A percentile compares a stretch with the other conserved stretches of the same genome.
phyloP scores from a whole-genome alignment of 2,797 vertebrate species.

The Lates japonicus region DNA sequence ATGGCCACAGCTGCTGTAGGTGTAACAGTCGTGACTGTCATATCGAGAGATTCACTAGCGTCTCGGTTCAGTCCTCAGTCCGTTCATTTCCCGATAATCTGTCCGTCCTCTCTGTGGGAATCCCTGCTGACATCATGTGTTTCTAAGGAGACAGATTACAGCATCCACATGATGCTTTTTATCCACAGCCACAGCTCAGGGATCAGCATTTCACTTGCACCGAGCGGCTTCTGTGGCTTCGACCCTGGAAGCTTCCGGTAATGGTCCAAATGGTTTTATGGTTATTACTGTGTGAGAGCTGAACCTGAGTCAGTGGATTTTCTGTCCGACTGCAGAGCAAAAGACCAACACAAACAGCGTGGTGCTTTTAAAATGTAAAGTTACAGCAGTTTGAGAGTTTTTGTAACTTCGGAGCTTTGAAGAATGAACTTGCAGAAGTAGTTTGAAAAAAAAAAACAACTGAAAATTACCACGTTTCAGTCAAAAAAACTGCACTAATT shows the following conservation, averaged over 20 bases:
- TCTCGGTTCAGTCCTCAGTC: not conserved
- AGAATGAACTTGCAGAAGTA: not conserved
- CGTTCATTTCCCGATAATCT: not conserved
- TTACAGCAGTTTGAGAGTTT: not conserved
- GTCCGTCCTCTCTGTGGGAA: conserved; percentile 16
- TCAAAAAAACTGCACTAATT: not conserved
- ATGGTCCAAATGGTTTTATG: conserved; percentile 44
- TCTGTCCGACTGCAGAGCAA: not conserved
- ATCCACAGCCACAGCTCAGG: conserved; percentile 18
- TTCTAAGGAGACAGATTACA: conserved; percentile 28
- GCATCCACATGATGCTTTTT: conserved; percentile 21
- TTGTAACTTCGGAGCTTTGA: not conserved
- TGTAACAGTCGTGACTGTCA: not conserved
- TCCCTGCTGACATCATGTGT: conserved; percentile 55
- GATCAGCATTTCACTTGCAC: conserved; percentile 16
- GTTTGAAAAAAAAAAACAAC: not conserved
- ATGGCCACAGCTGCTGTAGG: not conserved
- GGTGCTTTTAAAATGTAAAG: not conserved
- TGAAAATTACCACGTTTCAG: not conserved
- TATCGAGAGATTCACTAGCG: not conserved
- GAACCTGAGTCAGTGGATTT: conserved; percentile 49
- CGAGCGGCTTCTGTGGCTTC: conserved; percentile 11
- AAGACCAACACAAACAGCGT: not conserved
- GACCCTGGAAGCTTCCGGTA: conserved; percentile 32
- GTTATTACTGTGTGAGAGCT: conserved; percentile 23